These are phyloP conservation scores for Odocoileus hemionus DNA, from an alignment of 2,113 vertebrate species.

Conservation along the genomic window DNA sequence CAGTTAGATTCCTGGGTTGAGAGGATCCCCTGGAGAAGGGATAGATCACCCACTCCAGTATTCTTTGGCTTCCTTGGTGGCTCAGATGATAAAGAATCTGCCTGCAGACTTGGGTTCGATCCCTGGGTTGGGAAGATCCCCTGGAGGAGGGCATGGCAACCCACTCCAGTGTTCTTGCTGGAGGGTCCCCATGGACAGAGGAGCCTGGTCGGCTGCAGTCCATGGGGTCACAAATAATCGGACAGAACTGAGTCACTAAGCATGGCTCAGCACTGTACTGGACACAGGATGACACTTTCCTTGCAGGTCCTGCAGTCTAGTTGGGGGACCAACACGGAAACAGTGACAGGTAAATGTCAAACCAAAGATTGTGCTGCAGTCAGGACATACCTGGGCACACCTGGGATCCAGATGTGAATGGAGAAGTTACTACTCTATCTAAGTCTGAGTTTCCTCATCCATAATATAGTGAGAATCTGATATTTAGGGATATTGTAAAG, in stretches of 20 bases:
- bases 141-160: neutral
- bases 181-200: neutral
- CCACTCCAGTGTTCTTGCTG: neutral
- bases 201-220: neutral
- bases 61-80: neutral
- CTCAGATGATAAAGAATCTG: neutral
- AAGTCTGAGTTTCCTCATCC: neutral
- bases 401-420: neutral
- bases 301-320: neutral
- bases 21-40: neutral
- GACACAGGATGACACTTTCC: neutral
- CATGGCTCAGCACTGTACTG: neutral
- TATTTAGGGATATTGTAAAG: neutral
- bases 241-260: neutral
- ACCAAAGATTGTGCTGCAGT: neutral
- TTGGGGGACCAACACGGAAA: neutral
- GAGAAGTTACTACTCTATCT: neutral
- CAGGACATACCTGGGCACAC: neutral
- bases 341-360: neutral
- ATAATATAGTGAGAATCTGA: neutral
- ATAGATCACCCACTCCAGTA: neutral
- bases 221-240: neutral
- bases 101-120: neutral
- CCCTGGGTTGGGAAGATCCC: neutral
- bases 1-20: neutral